Base-by-base conservation (phyloP, 2,113 vertebrate genomes). In the Colinus virginianus region DNA sequence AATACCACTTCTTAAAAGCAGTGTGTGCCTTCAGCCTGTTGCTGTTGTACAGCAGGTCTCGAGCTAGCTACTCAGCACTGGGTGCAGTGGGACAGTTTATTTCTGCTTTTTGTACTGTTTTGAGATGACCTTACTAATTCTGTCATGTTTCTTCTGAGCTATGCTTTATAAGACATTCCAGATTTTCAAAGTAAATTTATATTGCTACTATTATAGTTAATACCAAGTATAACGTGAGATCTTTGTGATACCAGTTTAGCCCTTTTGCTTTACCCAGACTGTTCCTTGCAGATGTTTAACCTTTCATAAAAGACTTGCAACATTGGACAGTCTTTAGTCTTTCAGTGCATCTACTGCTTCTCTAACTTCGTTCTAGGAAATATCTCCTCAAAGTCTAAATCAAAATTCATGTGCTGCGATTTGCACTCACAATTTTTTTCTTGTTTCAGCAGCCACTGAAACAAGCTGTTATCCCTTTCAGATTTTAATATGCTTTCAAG, bases 401-500 rank as follows among this genome's bases (percentile, higher is more conserved):
- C 67, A 22, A 75, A 87, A 59, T 71, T 87, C 23, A 18, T 2
- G 36, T 63, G 17, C 58, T 84, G 40, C 20, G 53, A 14, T 38
- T 88, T 15, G 0, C 0, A 11, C 28, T 88, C 67, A 21, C 0
- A 1, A 59, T 84, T 11, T 55, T 70, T 67, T 30, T 28, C 38
- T 61, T 55, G 32, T 40, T 93, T 86, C 30, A 66, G 34, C 48
- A 58, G 14, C 17, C 25, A 49, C 71, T n/a, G n/a, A n/a, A n/a
- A n/a, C n/a, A n/a, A n/a, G n/a, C 49, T 74, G 55, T 40, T 84
- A 48, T 43, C 28, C 61, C 11, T 74, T 80, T 55, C 55, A 62
- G 40, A 38, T 66, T 55, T 48, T 18, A 80, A 61, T 74, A 53
- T 22, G 7, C 9, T 22, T 88, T 86, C 26, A 86, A 66, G n/a